Conservation (phyloP, 2,888 invertebrate species). For the Flabesymbios commensalis region DNA sequence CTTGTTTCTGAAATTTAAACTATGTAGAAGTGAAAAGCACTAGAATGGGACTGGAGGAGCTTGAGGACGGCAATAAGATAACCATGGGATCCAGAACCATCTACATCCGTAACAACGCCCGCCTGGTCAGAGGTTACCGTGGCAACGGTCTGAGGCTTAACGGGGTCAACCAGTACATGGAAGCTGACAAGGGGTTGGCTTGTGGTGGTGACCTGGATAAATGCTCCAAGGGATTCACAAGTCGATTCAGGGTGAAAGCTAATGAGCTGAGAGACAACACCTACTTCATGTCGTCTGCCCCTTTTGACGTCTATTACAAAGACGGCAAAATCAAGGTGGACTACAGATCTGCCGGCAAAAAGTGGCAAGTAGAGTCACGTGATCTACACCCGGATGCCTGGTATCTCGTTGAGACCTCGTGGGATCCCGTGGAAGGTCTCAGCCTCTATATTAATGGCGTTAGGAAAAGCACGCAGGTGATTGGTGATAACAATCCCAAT, state of each 20-base stretch:
- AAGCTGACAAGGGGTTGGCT: constrained; percentile 48
- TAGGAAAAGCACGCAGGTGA: constrained; percentile 26
- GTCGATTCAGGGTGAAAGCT: constrained; percentile 47
- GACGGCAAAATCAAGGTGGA: constrained; percentile 48
- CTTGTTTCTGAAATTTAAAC: no score
- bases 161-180: constrained; percentile 51
- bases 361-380: constrained; percentile 43
- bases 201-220: constrained; percentile 53
- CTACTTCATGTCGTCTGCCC: constrained; percentile 54
- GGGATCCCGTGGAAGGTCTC: constrained; percentile 52
- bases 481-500: background rate
- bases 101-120: constrained; percentile 13
- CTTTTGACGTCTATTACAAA: constrained; percentile 50
- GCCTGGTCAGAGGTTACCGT: constrained; percentile 20
- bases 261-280: constrained; percentile 43
- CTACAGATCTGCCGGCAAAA: constrained; percentile 43
- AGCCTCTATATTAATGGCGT: constrained; percentile 47
- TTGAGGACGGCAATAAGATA: no score
- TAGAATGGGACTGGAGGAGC: no score
- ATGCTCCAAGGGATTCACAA: constrained; percentile 53
- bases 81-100: no score
- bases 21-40: no score
- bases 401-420: constrained; percentile 48
- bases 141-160: constrained; percentile 38
- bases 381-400: constrained; percentile 35